Evolutionary conservation across 2,113 vertebrate species (phyloP), one percentile per base, ranked within the genome.

Genomic region (Suricata suricatta): DNA sequence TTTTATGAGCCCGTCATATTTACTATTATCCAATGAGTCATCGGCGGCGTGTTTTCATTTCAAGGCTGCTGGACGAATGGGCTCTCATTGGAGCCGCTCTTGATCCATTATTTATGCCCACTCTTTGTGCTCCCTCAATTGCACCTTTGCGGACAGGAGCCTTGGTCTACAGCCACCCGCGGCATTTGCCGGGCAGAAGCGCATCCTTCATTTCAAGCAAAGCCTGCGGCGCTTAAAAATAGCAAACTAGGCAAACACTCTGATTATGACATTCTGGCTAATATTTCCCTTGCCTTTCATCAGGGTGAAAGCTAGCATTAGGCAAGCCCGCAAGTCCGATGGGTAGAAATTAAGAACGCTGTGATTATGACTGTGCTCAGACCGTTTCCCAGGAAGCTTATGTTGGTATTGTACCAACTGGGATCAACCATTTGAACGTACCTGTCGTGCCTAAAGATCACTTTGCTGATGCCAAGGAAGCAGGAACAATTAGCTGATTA

Each of bases 21-120:
- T 87, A 95, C 93, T 95, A 93, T 96, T 93, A 96, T 93, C 95
- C 97, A 92, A 54, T 96, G 96, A 96, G 93, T 98, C 96, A 96
- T 85, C 7, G 3, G 89, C 23, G 0, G 57, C 1, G 6, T 57
- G 81, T 64, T 93, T 96, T 97, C 96, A 68, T 94, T 92, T 87
- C 57, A 79, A 96, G 90, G 94, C 93, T 85, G 92, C 96, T 17
- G 76, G 97, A 92, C 21, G 80, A 97, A 71, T 41, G 38, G 86
- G 69, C 80, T 92, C 77, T 96, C 74, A 17, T 44, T 33, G 79
- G 82, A 94, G 68, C 57, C 41, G 0, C 54, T 72, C 89, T 87
- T 50, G 35, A 91, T 95, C 79, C 89, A 87, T 97, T 95, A 93
- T 96, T 96, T 88, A 94, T 1, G 19, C 69, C 11, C 1, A 0